These are phyloP conservation scores for Adelges cooleyi DNA, from an alignment of 1,140 invertebrate genomes.

Conservation along the genomic window DNA sequence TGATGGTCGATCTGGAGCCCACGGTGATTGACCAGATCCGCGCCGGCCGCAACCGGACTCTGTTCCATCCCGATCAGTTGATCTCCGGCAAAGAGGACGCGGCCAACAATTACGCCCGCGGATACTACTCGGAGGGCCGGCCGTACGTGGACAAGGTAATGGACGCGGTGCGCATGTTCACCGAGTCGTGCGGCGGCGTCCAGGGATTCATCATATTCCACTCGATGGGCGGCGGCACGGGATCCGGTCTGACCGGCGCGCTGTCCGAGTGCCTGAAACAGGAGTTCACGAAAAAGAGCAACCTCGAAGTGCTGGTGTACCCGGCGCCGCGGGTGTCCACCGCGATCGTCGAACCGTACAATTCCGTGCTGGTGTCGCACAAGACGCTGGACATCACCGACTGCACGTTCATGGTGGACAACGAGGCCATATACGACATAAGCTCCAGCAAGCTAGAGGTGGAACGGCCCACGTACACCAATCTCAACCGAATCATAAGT, in stretches of 20 bases:
- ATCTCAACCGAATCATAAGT: constrained; percentile 46
- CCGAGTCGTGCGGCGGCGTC: background rate
- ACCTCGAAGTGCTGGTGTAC: constrained; percentile 29
- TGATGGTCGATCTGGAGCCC: constrained; percentile 75
- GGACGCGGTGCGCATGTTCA: background rate
- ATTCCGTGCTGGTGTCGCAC: constrained; percentile 52
- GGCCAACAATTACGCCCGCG: constrained; percentile 78
- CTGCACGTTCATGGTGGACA: constrained; percentile 54
- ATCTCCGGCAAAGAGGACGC: constrained; percentile 78
- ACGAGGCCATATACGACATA: constrained; percentile 56
- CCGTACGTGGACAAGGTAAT: constrained; percentile 38
- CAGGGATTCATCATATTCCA: constrained; percentile 60
- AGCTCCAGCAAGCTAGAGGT: constrained; percentile 46
- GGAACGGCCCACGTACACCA: constrained; percentile 48
- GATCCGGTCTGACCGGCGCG: constrained; percentile 66
- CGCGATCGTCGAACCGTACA: constrained; percentile 52
- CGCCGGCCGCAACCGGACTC: constrained; percentile 55
- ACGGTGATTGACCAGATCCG: constrained; percentile 60
- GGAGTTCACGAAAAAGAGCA: constrained; percentile 60
- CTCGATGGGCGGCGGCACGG: constrained; percentile 69
- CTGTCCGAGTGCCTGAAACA: constrained; percentile 64
- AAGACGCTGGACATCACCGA: constrained; percentile 53
- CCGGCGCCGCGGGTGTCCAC: constrained; percentile 31
- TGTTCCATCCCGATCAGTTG: constrained; percentile 67
- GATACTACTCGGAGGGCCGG: constrained; percentile 45